A percentile compares a stretch with the other conserved stretches of the same genome.
phyloP scores from a whole-genome alignment of 2,888 invertebrate genomes.

The Ferdinandea cuprea region DNA sequence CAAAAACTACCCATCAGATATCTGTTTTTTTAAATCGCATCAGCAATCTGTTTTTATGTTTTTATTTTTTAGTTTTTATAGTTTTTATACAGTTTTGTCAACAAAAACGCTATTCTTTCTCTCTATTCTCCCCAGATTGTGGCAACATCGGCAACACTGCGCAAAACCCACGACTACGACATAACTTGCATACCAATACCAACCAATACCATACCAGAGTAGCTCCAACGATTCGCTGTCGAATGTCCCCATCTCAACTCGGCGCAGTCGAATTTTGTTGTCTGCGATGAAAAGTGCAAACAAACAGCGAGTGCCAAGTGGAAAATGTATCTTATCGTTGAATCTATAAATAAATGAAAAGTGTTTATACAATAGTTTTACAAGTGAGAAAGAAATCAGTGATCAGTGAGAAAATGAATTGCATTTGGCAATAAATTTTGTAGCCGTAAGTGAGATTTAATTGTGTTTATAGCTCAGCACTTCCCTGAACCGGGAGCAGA shows the following conservation, averaged over 20 bases:
- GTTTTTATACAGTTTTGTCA: background rate
- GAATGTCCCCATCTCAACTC: conserved; percentile 60
- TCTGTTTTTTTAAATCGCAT: background rate
- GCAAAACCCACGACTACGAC: conserved; percentile 63
- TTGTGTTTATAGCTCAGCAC: conserved; percentile 44
- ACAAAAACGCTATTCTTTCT: too few relatives aligned
- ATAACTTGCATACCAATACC: too few relatives aligned
- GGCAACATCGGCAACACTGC: conserved; percentile 43
- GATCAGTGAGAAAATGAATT: conserved; percentile 36
- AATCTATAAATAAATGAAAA: conserved; percentile 61
- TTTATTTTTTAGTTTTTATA: background rate
- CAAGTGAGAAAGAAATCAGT: conserved; percentile 40
- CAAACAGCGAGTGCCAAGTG: conserved; percentile 30
- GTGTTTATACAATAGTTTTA: conserved; percentile 51
- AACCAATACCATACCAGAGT: conserved; percentile 39
- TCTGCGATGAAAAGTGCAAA: conserved; percentile 65
- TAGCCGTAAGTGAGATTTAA: conserved; percentile 51
- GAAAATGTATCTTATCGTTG: conserved; percentile 45
- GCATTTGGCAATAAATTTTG: conserved; percentile 26
- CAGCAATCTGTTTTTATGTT: background rate
- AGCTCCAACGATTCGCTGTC: conserved; percentile 61
- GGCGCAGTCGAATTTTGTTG: conserved; percentile 67
- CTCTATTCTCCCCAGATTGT: background rate
- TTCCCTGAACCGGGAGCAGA: conserved; percentile 27
- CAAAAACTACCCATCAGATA: too few relatives aligned